phyloP scores from a whole-genome alignment of 64 coral and sea anemone genomes.

The Stichodactyla helianthus region DNA sequence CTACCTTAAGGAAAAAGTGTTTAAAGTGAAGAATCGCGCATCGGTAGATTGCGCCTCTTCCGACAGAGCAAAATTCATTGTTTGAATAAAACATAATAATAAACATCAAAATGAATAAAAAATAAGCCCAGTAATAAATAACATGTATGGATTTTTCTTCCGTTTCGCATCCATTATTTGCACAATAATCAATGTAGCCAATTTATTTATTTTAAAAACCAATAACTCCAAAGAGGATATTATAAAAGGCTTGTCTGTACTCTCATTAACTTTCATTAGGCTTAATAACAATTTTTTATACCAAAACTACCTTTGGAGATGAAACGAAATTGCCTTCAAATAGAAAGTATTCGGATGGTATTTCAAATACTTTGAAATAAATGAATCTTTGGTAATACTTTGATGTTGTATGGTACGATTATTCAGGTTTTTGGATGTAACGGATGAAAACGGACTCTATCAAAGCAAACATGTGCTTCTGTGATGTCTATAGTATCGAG shows the following conservation, averaged over 20 bases:
- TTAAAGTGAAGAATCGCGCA: not conserved
- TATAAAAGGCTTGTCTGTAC: not conserved
- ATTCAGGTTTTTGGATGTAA: not conserved
- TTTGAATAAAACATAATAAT: no score
- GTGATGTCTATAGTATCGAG: not conserved
- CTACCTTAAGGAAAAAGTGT: not conserved
- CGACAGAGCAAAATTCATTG: not conserved
- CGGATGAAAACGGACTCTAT: not conserved
- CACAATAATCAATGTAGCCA: not conserved
- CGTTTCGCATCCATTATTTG: not conserved
- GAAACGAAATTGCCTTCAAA: not conserved
- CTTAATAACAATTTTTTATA: conserved; percentile 2
- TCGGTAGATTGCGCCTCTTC: not conserved
- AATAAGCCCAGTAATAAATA: not conserved
- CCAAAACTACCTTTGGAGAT: not conserved
- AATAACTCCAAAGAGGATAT: not conserved
- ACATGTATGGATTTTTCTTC: not conserved
- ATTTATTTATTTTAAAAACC: conserved; percentile 11
- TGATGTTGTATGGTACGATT: not conserved
- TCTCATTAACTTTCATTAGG: conserved; percentile 11
- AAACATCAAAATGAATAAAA: not conserved
- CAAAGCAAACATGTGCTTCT: not conserved
- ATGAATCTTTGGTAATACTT: not conserved
- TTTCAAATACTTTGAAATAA: not conserved
- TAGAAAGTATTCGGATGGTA: not conserved